Conservation (phyloP, 2,113 vertebrate genomes). For the Brachypodius melanocephalos region DNA sequence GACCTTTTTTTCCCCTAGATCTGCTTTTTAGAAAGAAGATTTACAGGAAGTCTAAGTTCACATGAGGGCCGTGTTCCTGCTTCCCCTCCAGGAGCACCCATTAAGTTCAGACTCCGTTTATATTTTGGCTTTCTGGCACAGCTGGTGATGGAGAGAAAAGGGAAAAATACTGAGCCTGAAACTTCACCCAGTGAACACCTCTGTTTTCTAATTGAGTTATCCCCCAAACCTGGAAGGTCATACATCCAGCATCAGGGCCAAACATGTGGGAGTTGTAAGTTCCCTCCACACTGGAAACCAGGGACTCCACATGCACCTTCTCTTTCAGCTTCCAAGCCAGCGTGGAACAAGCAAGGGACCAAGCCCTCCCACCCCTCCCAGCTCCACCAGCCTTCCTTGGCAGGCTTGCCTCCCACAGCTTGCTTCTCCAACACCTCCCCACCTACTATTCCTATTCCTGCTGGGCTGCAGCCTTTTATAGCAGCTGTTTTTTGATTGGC, state of each 20-base stretch:
- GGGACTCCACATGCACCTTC: background rate
- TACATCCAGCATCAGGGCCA: background rate
- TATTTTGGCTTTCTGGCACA: background rate
- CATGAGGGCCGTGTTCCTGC: rapidly evolving
- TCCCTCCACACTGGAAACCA: background rate
- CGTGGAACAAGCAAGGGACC: background rate
- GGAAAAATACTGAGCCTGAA: background rate
- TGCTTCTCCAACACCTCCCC: slow-evolving; percentile 40
- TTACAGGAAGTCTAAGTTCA: background rate
- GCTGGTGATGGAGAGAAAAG: background rate
- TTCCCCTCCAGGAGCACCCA: background rate
- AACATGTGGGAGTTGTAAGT: rapidly evolving
- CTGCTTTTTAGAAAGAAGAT: background rate
- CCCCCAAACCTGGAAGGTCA: background rate
- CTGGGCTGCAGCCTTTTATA: slow-evolving; percentile 63
- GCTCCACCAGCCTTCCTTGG: slow-evolving; percentile 3
- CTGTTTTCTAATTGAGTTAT: background rate
- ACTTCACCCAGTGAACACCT: background rate
- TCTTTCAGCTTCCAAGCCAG: background rate
- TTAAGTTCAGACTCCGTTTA: background rate
- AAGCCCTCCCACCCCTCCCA: background rate
- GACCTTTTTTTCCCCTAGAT: background rate
- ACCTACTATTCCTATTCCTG: slow-evolving; percentile 39
- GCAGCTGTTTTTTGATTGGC: slow-evolving; percentile 58
- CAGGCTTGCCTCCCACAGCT: slow-evolving; percentile 35